Conservation (phyloP, 2,888 invertebrate genomes). For the Pollenia labialis region DNA sequence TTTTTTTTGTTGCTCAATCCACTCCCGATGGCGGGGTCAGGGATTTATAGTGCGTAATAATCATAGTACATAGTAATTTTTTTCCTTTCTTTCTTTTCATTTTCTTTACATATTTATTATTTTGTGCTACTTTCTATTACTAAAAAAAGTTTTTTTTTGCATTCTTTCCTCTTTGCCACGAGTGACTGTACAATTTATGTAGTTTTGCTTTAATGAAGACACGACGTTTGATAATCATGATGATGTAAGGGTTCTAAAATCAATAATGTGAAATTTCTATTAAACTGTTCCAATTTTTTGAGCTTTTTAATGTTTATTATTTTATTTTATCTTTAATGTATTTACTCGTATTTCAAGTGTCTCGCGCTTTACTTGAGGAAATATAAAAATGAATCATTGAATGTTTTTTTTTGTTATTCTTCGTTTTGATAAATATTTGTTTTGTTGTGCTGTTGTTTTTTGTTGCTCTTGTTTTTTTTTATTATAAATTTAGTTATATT, state of each 20-base stretch:
- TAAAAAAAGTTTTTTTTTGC: conserved; percentile 13
- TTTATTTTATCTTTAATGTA: conserved; percentile 1
- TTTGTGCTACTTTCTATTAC: conserved; percentile 46
- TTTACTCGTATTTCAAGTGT: too few relatives aligned
- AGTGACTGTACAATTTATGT: conserved; percentile 8
- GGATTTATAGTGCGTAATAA: background rate
- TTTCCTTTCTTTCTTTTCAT: background rate
- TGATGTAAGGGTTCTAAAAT: conserved; percentile 69
- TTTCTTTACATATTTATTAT: conserved; percentile 8
- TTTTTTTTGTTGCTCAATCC: too few relatives aligned
- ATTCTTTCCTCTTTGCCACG: background rate
- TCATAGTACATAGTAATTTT: background rate
- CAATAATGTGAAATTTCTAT: conserved; percentile 59
- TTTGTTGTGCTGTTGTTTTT: background rate
- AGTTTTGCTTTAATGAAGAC: conserved; percentile 19
- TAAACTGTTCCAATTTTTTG: conserved; percentile 32
- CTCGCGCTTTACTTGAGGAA: background rate
- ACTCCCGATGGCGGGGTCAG: too few relatives aligned
- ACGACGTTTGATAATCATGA: conserved; percentile 26
- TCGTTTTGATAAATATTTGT: conserved; percentile 22
- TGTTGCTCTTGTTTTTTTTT: background rate
- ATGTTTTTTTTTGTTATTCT: conserved; percentile 7
- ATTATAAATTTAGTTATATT: background rate
- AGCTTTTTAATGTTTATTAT: background rate
- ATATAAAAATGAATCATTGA: background rate